Evolutionary conservation across 1,140 invertebrate species (phyloP), one percentile per base, ranked within the genome.

Genomic region (Phymastichus coffea): DNA sequence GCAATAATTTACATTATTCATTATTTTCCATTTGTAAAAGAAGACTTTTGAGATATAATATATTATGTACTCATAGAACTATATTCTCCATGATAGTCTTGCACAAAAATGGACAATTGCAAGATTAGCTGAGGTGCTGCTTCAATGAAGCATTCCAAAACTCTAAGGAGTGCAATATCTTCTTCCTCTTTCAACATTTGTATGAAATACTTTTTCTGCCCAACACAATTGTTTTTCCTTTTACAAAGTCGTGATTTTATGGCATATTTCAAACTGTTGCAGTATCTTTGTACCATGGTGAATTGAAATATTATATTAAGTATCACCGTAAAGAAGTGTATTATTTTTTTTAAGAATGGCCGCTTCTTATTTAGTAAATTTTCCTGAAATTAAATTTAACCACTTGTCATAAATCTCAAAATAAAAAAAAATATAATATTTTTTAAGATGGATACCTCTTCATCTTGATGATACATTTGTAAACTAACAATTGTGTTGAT

Each of bases 61-160:
- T 52, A 30, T 56, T 28, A 54, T 70, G 62, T 72, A 82, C 78
- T 73, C 59, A 76, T 71, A 66, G 77, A 67, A 63, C 69, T 75
- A 30, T 75, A 72, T 54, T 67, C 66, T 48, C 75, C 70, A 43
- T 83, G 66, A 66, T 83, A 73, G 60, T 80, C 72, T 23, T 73
- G 74, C 7, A 85, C 77, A 67, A 85, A 83, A 63, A 87, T 87
- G 68, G 85, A 88, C 25, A 93, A 80, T 77, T 94, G 93, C 55
- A 95, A 77, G 37, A 94, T 87, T 66, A 93, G 87, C 72, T 95
- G 93, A 6, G 93, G 93, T 0, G 92, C 92, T 14, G 91, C 86
- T 81, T 97, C 93, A 59, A 95, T 82, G 74, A 94, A 96, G 72
- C 90, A 92, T 78, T 97, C 93, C 73, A 95, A 89, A 47, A 95